These are phyloP conservation scores for Ectemnius lituratus DNA, from an alignment of 2,888 invertebrate species.

Conservation along the genomic window DNA sequence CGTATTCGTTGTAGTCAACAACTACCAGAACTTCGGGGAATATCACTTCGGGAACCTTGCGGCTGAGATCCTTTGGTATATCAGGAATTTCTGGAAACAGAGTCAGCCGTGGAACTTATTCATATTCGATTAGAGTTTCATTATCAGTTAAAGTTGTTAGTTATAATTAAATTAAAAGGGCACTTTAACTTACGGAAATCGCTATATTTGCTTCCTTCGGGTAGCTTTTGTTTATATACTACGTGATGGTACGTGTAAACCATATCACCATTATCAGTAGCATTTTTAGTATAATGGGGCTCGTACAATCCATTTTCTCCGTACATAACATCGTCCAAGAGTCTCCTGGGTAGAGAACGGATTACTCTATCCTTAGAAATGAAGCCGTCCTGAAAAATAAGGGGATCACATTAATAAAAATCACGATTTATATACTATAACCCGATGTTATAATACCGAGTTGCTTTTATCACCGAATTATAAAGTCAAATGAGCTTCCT, in stretches of 20 bases:
- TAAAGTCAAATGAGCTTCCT: neutral
- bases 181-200: slow-evolving; percentile 37
- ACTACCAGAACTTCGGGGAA: slow-evolving; percentile 69
- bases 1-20: slow-evolving; percentile 62
- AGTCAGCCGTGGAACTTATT: neutral
- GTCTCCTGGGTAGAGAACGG: slow-evolving; percentile 58
- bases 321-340: slow-evolving; percentile 29
- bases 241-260: slow-evolving; percentile 61
- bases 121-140: neutral
- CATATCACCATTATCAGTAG: slow-evolving; percentile 22
- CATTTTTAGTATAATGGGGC: slow-evolving; percentile 16
- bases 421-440: neutral
- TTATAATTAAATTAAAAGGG: neutral
- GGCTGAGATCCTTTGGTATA: slow-evolving; percentile 1
- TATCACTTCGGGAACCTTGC: slow-evolving; percentile 50
- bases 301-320: slow-evolving; percentile 25
- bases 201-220: slow-evolving; percentile 9
- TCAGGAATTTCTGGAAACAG: slow-evolving; percentile 37
- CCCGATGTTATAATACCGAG: slow-evolving; percentile 17
- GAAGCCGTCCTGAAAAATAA: slow-evolving; percentile 50
- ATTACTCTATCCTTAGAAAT: slow-evolving; percentile 48
- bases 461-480: neutral
- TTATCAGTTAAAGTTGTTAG: neutral
- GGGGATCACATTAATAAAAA: neutral
- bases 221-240: slow-evolving; percentile 50